Evolutionary conservation across 2,797 vertebrate genomes (phyloP), one percentile per base, ranked within the genome.

Genomic region (Urophycis tenuis): DNA sequence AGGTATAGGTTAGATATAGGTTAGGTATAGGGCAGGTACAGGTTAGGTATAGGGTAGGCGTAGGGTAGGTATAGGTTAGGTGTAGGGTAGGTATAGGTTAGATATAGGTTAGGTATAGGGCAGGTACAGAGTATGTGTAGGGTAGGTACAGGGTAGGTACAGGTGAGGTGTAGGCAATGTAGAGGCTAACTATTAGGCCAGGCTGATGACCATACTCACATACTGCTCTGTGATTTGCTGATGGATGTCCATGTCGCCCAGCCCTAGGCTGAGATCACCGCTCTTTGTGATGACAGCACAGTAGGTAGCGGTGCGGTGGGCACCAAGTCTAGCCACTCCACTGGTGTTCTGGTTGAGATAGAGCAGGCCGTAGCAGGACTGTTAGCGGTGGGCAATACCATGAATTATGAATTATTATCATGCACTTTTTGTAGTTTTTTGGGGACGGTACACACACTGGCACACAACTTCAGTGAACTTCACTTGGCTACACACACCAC

Each of bases 161-260:
- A 60, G 53, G n/a, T 7, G n/a, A 60, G 22, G 6, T 60, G 7
- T 25, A 60, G 53, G 53, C 19, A 8, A n/a, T 19, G 53, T 60
- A 60, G n/a, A 60, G 53, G 53, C 17, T 60, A 25, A 9, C 7
- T 25, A 41, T 60, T 60, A 60, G 53, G 22, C 53, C 25, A 60
- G 53, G 53, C 8, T 10, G 53, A 60, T 60, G 53, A n/a, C 19
- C 70, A 8, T 29, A 88, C 95, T 83, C 90, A 96, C 96, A 19
- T 96, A 93, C 83, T 91, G 89, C 85, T 94, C 85, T 74, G 95
- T 95, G 84, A 98, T 95, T 86, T 93, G 92, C 15, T 93, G 91
- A 80, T 98, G 96, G 84, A 97, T 91, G 77, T 95, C 95, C 96
- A 98, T 96, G 82, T 98, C 96, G 31, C 96, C 96, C 85, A 97